A percentile compares a stretch with the other conserved stretches of the same genome.
Conservation (phyloP, 2,888 invertebrate species). For the Slavum lentiscoides region DNA sequence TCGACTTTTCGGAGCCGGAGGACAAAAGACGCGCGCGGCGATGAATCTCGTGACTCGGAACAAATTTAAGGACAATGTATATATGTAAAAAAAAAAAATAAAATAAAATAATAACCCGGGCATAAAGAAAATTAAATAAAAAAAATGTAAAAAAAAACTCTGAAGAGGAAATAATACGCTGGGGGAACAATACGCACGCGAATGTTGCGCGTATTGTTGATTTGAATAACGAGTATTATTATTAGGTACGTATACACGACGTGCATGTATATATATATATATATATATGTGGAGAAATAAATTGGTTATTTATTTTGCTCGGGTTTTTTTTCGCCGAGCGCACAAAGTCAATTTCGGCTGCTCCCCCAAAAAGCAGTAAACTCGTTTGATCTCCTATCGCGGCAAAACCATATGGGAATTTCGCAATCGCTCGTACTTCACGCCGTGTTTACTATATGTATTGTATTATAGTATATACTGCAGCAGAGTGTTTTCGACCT, state of each 20-base stretch:
- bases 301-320: slow-evolving; percentile 53
- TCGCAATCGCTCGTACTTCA: slow-evolving; percentile 18
- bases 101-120: slow-evolving; percentile 25
- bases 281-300: slow-evolving; percentile 35
- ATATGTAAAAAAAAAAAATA: neutral
- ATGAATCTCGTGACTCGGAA: slow-evolving; percentile 52
- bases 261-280: no score
- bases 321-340: neutral
- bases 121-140: slow-evolving; percentile 48
- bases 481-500: neutral
- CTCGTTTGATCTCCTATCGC: slow-evolving; percentile 42
- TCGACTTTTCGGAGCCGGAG: slow-evolving; percentile 36
- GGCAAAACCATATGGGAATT: slow-evolving; percentile 38
- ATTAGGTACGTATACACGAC: no score
- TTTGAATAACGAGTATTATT: slow-evolving; percentile 51
- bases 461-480: no score
- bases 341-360: slow-evolving; percentile 46
- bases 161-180: no score
- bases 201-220: slow-evolving; percentile 50
- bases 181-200: slow-evolving; percentile 41
- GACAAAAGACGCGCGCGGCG: slow-evolving; percentile 37
- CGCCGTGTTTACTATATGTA: no score
- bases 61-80: slow-evolving; percentile 52
- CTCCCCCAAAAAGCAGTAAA: slow-evolving; percentile 19
- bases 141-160: slow-evolving; percentile 13